A percentile compares a stretch with the other conserved stretches of the same genome.
phyloP scores from a whole-genome alignment of 2,888 invertebrate genomes.

The Platypus cylindrus region DNA sequence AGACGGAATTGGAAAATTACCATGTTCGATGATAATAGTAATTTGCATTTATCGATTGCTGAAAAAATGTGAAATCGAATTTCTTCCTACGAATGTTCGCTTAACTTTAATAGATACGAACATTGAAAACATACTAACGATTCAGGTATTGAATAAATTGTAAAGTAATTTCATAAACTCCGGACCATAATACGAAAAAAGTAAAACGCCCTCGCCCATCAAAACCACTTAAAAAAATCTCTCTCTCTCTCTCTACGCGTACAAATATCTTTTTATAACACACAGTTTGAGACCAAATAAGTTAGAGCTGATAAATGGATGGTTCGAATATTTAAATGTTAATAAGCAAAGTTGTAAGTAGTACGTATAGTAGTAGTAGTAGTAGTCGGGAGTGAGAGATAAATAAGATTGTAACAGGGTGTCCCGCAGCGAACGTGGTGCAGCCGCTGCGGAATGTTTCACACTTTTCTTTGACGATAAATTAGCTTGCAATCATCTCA shows the following conservation, averaged over 20 bases:
- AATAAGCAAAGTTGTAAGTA: no score
- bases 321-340: constrained; percentile 28
- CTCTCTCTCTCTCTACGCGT: no score
- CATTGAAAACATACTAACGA: no score
- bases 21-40: no score
- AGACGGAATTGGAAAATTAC: background rate
- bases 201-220: constrained; percentile 12
- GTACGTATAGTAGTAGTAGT: no score
- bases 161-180: no score
- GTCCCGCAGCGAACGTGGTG: constrained; percentile 30
- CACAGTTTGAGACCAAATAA: constrained; percentile 23
- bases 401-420: constrained; percentile 34
- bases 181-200: no score
- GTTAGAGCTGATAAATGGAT: constrained; percentile 23
- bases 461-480: constrained; percentile 33
- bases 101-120: no score
- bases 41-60: no score
- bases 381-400: constrained; percentile 29
- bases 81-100: no score
- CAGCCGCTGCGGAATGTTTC: constrained; percentile 29
- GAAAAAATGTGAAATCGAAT: no score
- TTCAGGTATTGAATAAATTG: no score
- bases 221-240: constrained; percentile 14
- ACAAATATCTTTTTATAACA: constrained; percentile 19
- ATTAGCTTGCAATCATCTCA: constrained; percentile 27